Percentiles rank a stretch among this genome's conserved stretches.
Evolutionary conservation across 1,140 invertebrate genomes (phyloP).

Genomic region (Paracyclopina nana): DNA sequence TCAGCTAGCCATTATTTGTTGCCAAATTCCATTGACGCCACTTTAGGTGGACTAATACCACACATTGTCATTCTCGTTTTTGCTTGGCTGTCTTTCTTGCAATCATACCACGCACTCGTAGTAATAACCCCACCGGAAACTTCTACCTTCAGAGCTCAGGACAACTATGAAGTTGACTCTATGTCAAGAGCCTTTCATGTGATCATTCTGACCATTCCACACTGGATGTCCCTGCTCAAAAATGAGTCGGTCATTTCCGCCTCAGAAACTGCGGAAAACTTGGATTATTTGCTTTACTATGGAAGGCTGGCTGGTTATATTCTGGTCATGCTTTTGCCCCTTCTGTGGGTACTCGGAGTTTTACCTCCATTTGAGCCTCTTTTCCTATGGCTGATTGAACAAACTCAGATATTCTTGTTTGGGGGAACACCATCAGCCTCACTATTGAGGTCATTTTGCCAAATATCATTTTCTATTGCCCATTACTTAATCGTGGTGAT

Average conservation of each 20-base stretch:
- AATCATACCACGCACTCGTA: constrained; percentile 26
- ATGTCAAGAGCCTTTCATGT: constrained; percentile 26
- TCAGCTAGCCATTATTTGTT: constrained; percentile 23
- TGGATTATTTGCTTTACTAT: constrained; percentile 2
- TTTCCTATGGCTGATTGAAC: constrained; percentile 29
- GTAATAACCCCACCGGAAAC: constrained; percentile 26
- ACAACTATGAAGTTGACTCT: constrained; percentile 25
- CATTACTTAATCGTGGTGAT: neutral
- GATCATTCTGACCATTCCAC: constrained; percentile 5
- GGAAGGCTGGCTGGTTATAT: constrained; percentile 21
- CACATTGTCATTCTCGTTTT: constrained; percentile 22
- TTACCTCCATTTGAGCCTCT: constrained; percentile 29
- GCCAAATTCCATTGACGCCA: constrained; percentile 22
- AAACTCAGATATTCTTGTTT: constrained; percentile 26
- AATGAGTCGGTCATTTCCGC: constrained; percentile 10
- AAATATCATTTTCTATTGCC: constrained; percentile 15
- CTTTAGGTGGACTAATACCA: constrained; percentile 22
- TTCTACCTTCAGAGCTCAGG: constrained; percentile 26
- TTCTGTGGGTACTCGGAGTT: constrained; percentile 29
- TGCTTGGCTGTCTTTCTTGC: constrained; percentile 26
- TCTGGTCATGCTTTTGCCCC: constrained; percentile 25
- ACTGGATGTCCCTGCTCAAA: constrained; percentile 2
- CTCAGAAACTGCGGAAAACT: neutral
- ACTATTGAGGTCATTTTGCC: constrained; percentile 22
- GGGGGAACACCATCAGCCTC: constrained; percentile 27